phyloP scores from a whole-genome alignment of 1,140 invertebrate genomes.

The Pogonus chalceus region DNA sequence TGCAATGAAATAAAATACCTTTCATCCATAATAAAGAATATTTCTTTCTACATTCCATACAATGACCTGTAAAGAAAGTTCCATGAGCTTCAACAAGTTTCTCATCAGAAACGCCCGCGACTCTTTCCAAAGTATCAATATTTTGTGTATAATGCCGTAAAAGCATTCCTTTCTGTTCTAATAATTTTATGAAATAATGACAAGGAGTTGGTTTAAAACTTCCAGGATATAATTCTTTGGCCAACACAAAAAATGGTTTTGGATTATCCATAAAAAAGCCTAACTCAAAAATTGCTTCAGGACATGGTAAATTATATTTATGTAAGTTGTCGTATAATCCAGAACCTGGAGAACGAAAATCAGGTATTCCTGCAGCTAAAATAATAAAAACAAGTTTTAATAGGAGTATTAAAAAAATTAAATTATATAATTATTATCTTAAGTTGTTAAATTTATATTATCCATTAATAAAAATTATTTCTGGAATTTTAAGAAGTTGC shows the following conservation, averaged over 20 bases:
- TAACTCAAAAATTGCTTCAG: constrained; percentile 93
- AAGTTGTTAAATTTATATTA: not conserved
- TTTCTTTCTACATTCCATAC: constrained; percentile 61
- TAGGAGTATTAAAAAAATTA: no score
- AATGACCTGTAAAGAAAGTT: constrained; percentile 82
- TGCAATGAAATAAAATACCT: constrained; percentile 17
- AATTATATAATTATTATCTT: no score
- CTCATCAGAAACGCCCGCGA: constrained; percentile 74
- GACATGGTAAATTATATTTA: constrained; percentile 85
- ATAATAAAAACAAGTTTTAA: no score
- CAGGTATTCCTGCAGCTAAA: constrained; percentile 87
- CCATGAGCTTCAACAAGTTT: constrained; percentile 91
- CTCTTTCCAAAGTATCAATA: constrained; percentile 84
- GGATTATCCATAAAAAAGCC: constrained; percentile 72
- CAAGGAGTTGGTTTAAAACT: constrained; percentile 69
- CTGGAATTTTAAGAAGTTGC: not conserved
- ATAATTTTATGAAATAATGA: constrained; percentile 74
- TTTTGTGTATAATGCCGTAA: constrained; percentile 86
- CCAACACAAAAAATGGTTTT: constrained; percentile 75
- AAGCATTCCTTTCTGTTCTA: constrained; percentile 70
- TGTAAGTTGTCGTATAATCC: constrained; percentile 88
- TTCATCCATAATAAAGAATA: constrained; percentile 71
- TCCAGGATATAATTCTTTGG: constrained; percentile 77
- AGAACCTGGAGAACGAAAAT: constrained; percentile 81
- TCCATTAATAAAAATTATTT: not conserved